A percentile compares a stretch with the other conserved stretches of the same genome.
These are phyloP conservation scores for Dendroctonus valens DNA, from an alignment of 1,140 invertebrate genomes.

Conservation along the genomic window DNA sequence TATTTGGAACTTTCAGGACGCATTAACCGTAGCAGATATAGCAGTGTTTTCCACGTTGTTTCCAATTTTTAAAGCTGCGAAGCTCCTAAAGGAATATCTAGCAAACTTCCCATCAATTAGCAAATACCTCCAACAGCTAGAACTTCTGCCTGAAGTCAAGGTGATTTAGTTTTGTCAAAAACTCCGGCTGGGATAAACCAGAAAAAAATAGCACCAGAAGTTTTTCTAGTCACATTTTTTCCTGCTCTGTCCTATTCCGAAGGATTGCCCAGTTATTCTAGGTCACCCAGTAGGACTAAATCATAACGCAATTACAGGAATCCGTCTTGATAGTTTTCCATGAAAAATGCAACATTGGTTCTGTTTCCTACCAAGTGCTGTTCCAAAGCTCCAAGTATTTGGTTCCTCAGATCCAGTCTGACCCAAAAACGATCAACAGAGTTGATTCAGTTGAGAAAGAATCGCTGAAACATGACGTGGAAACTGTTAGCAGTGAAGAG, in stretches of 20 bases:
- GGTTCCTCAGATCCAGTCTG: constrained; percentile 10
- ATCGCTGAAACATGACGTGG: constrained; percentile 42
- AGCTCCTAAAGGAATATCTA: constrained; percentile 41
- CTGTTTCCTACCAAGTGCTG: constrained; percentile 48
- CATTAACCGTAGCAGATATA: constrained; percentile 60
- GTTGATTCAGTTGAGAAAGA: constrained; percentile 27
- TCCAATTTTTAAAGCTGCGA: constrained; percentile 54
- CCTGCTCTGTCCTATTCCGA: too few species aligned
- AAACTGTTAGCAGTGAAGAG: constrained; percentile 59
- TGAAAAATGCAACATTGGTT: constrained; percentile 48
- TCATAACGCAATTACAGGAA: constrained; percentile 38
- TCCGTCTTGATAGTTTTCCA: constrained; percentile 45
- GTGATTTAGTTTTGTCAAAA: too few species aligned
- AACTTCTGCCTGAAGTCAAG: constrained; percentile 43
- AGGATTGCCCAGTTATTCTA: too few species aligned
- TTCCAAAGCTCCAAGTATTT: constrained; percentile 53
- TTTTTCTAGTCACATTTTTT: too few species aligned
- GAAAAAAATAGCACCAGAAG: too few species aligned
- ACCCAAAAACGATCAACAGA: constrained; percentile 1
- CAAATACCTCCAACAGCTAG: constrained; percentile 56
- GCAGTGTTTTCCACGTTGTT: constrained; percentile 66
- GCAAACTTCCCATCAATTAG: constrained; percentile 20
- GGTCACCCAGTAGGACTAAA: too few species aligned
- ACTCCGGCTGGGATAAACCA: too few species aligned
- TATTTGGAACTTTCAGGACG: constrained; percentile 47